A percentile compares a stretch with the other conserved stretches of the same genome.
Conservation (phyloP, 2,797 vertebrate species). For the Meriones psammophilus region DNA sequence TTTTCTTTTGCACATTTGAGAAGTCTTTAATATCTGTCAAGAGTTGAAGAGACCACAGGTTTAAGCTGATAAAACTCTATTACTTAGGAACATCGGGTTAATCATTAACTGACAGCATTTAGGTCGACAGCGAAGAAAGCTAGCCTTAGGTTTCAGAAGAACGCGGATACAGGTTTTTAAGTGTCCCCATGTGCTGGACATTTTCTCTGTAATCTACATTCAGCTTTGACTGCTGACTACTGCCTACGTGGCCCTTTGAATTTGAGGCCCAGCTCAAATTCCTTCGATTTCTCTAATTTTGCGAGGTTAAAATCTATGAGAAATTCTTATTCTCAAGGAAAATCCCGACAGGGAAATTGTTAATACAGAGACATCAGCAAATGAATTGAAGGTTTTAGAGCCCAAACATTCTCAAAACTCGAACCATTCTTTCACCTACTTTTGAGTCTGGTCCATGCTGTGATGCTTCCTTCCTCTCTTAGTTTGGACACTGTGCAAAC, state of each 20-base stretch:
- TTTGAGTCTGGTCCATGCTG: neutral
- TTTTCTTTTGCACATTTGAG: neutral
- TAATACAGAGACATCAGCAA: constrained; percentile 1
- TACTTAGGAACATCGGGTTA: neutral
- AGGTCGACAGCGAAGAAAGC: neutral
- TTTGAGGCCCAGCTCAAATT: neutral
- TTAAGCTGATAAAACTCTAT: neutral
- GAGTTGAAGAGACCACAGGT: neutral
- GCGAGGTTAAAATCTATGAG: neutral
- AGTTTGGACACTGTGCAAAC: neutral
- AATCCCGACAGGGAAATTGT: neutral
- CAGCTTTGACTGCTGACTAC: neutral
- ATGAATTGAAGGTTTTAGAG: neutral
- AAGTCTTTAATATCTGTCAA: neutral
- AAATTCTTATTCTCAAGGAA: neutral
- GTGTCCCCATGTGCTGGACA: neutral
- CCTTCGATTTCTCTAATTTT: neutral
- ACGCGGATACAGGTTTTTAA: neutral
- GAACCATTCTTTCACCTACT: neutral
- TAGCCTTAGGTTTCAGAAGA: neutral
- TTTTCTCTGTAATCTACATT: neutral
- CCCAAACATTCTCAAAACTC: neutral
- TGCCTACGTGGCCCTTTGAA: neutral
- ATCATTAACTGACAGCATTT: neutral
- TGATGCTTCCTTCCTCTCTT: neutral